A percentile compares a stretch with the other conserved stretches of the same genome.
These are phyloP conservation scores for Drosophila sucinea DNA, from an alignment of 1,140 invertebrate genomes.

Conservation along the genomic window DNA sequence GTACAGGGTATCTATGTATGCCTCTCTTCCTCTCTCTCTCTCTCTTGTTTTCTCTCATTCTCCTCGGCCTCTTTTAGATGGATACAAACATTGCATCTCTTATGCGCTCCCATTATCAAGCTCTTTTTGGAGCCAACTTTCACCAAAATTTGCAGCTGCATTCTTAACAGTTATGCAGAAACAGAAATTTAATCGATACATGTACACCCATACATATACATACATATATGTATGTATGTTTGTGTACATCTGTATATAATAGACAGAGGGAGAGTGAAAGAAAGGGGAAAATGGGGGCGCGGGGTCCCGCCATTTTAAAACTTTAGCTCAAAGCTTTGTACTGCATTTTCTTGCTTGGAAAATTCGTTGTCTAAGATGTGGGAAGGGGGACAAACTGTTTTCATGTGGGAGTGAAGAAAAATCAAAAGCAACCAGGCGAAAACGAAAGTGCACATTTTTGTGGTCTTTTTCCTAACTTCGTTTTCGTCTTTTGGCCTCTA, in stretches of 20 bases:
- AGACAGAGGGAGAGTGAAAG: conserved; percentile 24
- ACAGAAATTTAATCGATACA: conserved; percentile 26
- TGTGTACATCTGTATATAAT: conserved; percentile 9
- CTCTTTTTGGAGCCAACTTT: conserved; percentile 36
- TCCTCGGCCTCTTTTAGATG: neutral
- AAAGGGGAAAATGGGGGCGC: conserved; percentile 13
- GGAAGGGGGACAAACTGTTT: neutral
- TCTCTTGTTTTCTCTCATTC: conserved; percentile 1
- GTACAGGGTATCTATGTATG: neutral
- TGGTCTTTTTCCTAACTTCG: conserved; percentile 25
- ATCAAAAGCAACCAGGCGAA: conserved; percentile 28
- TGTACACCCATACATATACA: conserved; percentile 8
- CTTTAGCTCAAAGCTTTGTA: conserved; percentile 66
- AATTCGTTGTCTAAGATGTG: too few species aligned
- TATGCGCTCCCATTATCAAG: conserved; percentile 15
- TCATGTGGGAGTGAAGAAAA: conserved; percentile 29
- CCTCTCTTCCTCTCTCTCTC: neutral
- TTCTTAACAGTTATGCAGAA: conserved; percentile 48
- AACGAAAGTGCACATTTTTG: conserved; percentile 49
- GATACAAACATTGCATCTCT: neutral
- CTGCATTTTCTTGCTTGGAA: conserved; percentile 33
- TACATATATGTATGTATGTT: neutral
- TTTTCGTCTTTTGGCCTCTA: conserved; percentile 34
- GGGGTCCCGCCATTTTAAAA: conserved; percentile 70
- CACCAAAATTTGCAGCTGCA: conserved; percentile 44